Evolutionary conservation across 1,140 invertebrate genomes (phyloP), one percentile per base, ranked within the genome.

Genomic region (Bombus vancouverensis): DNA sequence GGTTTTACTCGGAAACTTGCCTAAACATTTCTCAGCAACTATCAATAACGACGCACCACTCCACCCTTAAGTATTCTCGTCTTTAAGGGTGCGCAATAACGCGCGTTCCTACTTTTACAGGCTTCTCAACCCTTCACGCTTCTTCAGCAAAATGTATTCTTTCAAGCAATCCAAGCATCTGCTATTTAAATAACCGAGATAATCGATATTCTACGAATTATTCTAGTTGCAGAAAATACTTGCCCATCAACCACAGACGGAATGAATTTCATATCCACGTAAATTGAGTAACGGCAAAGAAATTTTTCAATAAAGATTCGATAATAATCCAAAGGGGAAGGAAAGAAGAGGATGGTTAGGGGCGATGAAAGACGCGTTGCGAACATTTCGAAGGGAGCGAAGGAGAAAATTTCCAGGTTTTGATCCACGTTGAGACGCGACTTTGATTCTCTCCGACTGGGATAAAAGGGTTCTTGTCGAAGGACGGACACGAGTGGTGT

Each of bases 401-500:
- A 22, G 25, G 68, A 77, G 74, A 57, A 78, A 70, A 53, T 75
- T 66, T 44, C 10, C 15, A 6, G 32, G 59, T 66, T 83, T 68
- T 76, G 81, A 77, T 76, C 62, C 72, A 42, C 73, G 62, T 62
- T 42, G 73, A 76, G 34, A 83, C 72, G 59, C 81, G 81, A 83
- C 81, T 83, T 83, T 83, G 73, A 83, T 83, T 76, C 59, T 68
- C 59, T 13, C 15, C 47, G 47, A 18, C 42, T 5, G 25, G 62
- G 42, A 42, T 39, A 77, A 83, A 83, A 65, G 62, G 81, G 66
- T 81, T 47, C 66, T 37, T 66, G 25, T 47, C 74, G 57, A 53
- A 83, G 81, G 73, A 68, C 42, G 28, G 73, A 76, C 81, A 76
- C 81, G 81, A 83, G 81, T 83, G 72, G 81, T 83, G 81, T 83